A percentile compares a stretch with the other conserved stretches of the same genome.
Conservation (phyloP, 2,888 invertebrate genomes). For the Bellardia pandia region DNA sequence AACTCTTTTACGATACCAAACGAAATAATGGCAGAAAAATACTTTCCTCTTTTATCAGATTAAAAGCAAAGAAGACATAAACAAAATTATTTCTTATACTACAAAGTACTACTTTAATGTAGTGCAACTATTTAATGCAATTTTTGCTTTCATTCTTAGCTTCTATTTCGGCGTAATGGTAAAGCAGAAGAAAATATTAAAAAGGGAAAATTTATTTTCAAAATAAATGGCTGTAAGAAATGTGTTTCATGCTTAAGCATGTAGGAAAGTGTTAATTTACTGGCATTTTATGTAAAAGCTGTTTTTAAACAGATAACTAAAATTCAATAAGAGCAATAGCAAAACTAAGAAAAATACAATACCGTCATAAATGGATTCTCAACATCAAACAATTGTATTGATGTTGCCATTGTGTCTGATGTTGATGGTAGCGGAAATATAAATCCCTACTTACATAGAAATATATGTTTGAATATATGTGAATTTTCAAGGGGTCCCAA, state of each 20-base stretch:
- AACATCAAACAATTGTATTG: constrained; percentile 14
- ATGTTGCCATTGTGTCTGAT: constrained; percentile 18
- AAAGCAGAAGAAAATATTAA: not conserved
- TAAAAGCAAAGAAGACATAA: constrained; percentile 18
- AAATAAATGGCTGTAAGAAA: not conserved
- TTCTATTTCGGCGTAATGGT: not conserved
- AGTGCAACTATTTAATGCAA: constrained; percentile 18
- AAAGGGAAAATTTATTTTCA: not conserved
- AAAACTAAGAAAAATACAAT: not conserved
- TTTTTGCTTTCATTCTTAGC: not conserved
- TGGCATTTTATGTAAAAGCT: not conserved
- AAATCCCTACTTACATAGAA: not conserved
- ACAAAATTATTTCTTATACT: not conserved
- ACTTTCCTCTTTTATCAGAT: not conserved
- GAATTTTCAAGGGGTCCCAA: no score
- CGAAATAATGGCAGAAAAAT: not conserved
- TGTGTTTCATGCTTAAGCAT: not conserved
- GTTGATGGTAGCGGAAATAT: not conserved
- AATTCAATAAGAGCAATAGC: not conserved
- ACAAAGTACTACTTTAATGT: constrained; percentile 10
- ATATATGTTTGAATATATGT: not conserved
- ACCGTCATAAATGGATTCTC: not conserved
- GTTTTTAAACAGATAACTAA: not conserved
- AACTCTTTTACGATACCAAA: not conserved
- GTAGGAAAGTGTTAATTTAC: constrained; percentile 10